Evolutionary conservation across 1,140 invertebrate species (phyloP).

Genomic region (Sarcophaga peregrina): DNA sequence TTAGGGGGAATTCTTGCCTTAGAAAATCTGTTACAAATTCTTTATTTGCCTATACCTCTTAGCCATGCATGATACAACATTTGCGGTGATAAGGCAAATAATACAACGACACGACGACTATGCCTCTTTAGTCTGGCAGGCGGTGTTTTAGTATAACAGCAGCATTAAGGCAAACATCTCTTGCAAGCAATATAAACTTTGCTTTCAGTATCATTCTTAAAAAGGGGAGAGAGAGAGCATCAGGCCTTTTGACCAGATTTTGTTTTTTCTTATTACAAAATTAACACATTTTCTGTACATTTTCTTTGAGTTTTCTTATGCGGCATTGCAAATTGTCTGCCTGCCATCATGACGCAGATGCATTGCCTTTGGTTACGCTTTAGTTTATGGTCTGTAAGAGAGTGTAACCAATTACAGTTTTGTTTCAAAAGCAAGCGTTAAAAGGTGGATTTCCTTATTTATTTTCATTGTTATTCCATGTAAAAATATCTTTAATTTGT

Average conservation of each 20-base stretch:
- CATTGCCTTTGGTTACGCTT: conserved; percentile 4
- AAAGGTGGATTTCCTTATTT: neutral
- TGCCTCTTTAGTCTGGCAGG: too few relatives aligned
- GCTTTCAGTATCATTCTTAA: too few relatives aligned
- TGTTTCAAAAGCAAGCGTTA: neutral
- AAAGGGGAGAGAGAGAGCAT: neutral
- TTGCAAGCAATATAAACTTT: neutral
- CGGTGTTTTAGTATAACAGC: too few relatives aligned
- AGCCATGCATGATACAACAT: neutral
- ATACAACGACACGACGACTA: neutral
- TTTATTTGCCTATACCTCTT: too few relatives aligned
- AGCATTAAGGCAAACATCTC: too few relatives aligned
- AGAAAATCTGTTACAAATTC: conserved; percentile 21
- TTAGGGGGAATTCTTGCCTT: neutral
- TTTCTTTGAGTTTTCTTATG: too few relatives aligned
- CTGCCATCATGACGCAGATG: neutral
- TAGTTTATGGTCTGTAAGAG: neutral
- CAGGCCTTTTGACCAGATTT: neutral
- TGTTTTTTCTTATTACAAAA: neutral
- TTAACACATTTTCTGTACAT: neutral
- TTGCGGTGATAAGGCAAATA: conserved; percentile 11
- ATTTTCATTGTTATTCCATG: too few relatives aligned
- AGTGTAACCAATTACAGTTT: neutral
- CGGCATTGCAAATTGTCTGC: conserved; percentile 19
- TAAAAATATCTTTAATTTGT: neutral